Base-by-base conservation (phyloP, 1,140 invertebrate species). In the Trichoplusia ni region DNA sequence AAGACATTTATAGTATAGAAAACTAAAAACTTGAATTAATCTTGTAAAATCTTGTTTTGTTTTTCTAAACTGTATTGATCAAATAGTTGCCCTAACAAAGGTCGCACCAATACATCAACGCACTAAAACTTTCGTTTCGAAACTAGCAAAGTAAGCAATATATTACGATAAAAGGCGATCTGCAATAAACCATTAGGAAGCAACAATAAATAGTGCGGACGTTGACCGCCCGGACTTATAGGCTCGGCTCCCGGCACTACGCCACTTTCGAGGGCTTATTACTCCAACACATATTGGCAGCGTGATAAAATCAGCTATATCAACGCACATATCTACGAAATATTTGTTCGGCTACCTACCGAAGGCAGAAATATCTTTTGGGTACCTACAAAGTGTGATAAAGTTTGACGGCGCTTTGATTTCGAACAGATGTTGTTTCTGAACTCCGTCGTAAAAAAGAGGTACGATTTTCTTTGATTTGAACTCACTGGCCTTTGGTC, bases 161-260 rank as follows among this genome's bases (percentile, higher is more conserved):
- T 59, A 58, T 58, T 18, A 59, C 25, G 56, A 46, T 59, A 59
- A 59, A 23, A 46, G 56, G 40, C 27, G 19, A 35, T 46, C 56
- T 60, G 42, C 42, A 35, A 37, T 60, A 60, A 60, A 47, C 11
- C 31, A 60, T 60, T 47, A 46, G 18, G 11, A 16, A 35, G 11
- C 29, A 47, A 46, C 56, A 33, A 60, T 47, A 60, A 60, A 60
- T 60, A 60, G 56, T 25, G 4, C 13, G 29, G 29, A 25, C 56
- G 54, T 37, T 60, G 56, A 60, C 56, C 56, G 56, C n/a, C 16
- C 16, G 54, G 42, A 25, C 56, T 47, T 60, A 46, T 47, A 60
- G 56, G 42, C 31, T 60, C 6, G 9, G 29, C 4, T n/a, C 11
- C 23, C 38, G 33, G 29, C n/a, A 42, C 18, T 42, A 19, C 8